phyloP scores from a whole-genome alignment of 2,888 invertebrate genomes.

The Augochlorella aurata region DNA sequence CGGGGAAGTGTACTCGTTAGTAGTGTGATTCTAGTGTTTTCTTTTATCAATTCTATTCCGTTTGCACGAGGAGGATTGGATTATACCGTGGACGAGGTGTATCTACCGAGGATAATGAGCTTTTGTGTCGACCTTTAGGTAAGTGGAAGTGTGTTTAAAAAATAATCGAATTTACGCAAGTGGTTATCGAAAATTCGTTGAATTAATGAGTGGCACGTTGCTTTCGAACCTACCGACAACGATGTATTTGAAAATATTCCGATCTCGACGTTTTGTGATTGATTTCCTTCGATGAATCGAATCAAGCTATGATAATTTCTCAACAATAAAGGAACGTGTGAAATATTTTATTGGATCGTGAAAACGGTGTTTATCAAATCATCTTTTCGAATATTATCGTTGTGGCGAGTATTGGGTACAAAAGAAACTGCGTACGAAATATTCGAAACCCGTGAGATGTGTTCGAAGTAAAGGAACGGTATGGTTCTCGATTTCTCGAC shows the following conservation, averaged over 20 bases:
- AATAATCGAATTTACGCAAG: constrained; percentile 19
- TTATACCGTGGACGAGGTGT: constrained; percentile 45
- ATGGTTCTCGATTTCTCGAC: constrained; percentile 52
- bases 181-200: constrained; percentile 17
- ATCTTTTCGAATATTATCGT: neutral
- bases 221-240: neutral
- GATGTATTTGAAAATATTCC: neutral
- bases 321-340: neutral
- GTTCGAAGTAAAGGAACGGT: neutral
- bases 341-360: neutral
- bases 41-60: constrained; percentile 25
- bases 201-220: neutral
- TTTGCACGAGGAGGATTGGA: constrained; percentile 44
- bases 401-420: neutral
- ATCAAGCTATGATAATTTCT: neutral
- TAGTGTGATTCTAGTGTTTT: constrained; percentile 60
- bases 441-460: neutral
- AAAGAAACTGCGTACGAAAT: too few species aligned
- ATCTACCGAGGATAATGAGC: constrained; percentile 55
- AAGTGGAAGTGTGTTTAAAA: constrained; percentile 45
- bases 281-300: neutral
- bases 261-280: neutral
- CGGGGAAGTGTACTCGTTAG: constrained; percentile 56
- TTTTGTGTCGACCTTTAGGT: constrained; percentile 49
- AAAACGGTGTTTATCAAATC: neutral